phyloP scores from a whole-genome alignment of 2,888 invertebrate species.

The Euphydryas editha region DNA sequence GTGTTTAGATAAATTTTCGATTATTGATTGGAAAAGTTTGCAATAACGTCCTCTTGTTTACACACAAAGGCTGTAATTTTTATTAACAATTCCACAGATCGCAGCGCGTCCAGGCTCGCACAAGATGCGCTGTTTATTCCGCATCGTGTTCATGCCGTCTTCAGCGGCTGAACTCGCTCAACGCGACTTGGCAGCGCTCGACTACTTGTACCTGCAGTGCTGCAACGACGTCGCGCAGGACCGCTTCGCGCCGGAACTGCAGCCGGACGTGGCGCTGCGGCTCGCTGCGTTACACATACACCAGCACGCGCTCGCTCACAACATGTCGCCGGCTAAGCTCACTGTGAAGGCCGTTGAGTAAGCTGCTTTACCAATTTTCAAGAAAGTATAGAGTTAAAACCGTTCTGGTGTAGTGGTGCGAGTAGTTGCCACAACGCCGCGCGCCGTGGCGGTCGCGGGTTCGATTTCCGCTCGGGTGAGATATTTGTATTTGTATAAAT shows the following conservation, averaged over 20 bases:
- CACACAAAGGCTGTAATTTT: too few species aligned
- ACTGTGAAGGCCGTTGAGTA: slow-evolving; percentile 85
- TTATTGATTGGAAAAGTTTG: too few species aligned
- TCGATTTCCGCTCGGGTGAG: too few species aligned
- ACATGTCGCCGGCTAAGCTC: slow-evolving; percentile 89
- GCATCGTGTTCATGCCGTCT: slow-evolving; percentile 94
- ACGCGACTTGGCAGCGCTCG: slow-evolving; percentile 92
- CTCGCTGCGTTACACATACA: slow-evolving; percentile 95
- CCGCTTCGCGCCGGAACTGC: slow-evolving; percentile 93
- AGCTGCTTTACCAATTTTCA: too few species aligned
- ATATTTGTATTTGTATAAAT: too few species aligned
- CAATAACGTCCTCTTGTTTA: too few species aligned
- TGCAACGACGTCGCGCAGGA: slow-evolving; percentile 97
- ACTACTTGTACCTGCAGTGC: slow-evolving; percentile 95
- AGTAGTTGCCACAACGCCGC: too few species aligned
- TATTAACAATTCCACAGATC: slow-evolving; percentile 86
- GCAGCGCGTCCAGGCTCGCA: slow-evolving; percentile 95
- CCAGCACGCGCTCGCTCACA: slow-evolving; percentile 93
- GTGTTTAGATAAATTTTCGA: too few species aligned
- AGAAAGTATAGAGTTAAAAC: too few species aligned
- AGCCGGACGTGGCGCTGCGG: slow-evolving; percentile 92
- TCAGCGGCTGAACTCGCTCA: slow-evolving; percentile 93
- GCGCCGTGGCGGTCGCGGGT: too few species aligned
- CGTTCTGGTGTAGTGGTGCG: too few species aligned
- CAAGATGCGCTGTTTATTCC: slow-evolving; percentile 94